Evolutionary conservation across 2,797 vertebrate genomes (phyloP), one percentile per base, ranked within the genome.

Genomic region (Eulemur rubriventer): DNA sequence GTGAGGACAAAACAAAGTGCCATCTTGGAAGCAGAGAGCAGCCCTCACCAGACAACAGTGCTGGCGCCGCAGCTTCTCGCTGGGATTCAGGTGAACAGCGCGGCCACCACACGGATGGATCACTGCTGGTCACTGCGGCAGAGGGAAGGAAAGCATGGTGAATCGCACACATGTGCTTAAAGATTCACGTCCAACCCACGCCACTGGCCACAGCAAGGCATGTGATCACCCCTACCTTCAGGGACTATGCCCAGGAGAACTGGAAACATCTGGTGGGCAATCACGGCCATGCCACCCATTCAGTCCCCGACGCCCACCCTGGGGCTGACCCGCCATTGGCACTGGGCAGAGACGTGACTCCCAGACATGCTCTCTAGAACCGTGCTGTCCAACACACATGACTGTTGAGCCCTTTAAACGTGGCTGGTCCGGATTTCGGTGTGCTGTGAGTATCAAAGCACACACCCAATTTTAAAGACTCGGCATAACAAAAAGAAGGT

Each of bases 301-400:
- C 41, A 26, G 26, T 59, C 28, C 50, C 41, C 28, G 10, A 50
- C 20, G 3, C 69, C 38, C 48, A 17, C n/a, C n/a, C 43, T 59
- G 57, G 28, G 0, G 18, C 59, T 78, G 24, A 63, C 67, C 17
- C 30, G n/a, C 0, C 28, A 2, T 3, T 33, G 26, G n/a, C 1
- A 26, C 70, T 9, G 1, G 20, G 12, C 55, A 67, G 7, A 28
- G 35, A 52, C 14, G 0, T 7, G n/a, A 46, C 10, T 35, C 28
- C 41, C 82, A 52, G n/a, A 24, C n/a, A 78, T 2, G 12, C 33
- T 43, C 50, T 22, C 70, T 12, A 41, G 67, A 61, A 12, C 20
- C 16, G 6, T 20, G 61, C n/a, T 4, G 0, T 79, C 48, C 50
- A 7, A 28, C 2, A 3, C 30, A 10, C 0, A 22, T 2, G 30